These are phyloP conservation scores for Drosophila jambulina DNA, from an alignment of 1,140 invertebrate species.

Conservation along the genomic window DNA sequence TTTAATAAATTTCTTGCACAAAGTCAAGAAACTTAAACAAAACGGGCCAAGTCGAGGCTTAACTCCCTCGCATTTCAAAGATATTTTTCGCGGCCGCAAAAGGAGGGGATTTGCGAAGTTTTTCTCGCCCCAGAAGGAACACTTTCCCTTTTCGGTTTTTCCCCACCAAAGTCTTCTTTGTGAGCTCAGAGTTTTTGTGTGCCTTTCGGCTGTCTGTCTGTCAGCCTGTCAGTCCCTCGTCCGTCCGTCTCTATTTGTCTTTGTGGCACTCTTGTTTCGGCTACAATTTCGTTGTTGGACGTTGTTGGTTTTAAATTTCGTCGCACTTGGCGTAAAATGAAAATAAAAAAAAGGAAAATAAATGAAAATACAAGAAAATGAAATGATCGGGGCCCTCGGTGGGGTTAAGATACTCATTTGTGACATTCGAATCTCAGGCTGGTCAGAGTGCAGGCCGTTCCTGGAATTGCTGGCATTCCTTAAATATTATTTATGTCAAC, in stretches of 20 bases:
- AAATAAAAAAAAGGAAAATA: slow-evolving; percentile 2
- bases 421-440: slow-evolving; percentile 37
- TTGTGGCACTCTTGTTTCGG: slow-evolving; percentile 42
- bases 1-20: neutral
- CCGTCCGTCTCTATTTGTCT: slow-evolving; percentile 18
- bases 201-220: slow-evolving; percentile 21
- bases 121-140: neutral
- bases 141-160: slow-evolving; percentile 1
- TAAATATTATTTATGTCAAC: slow-evolving; percentile 30
- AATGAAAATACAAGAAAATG: slow-evolving; percentile 1
- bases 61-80: neutral
- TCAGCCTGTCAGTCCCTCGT: neutral
- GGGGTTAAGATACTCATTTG: slow-evolving; percentile 13
- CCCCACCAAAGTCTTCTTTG: slow-evolving; percentile 7
- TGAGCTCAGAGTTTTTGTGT: neutral
- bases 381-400: slow-evolving; percentile 1
- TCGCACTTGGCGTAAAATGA: slow-evolving; percentile 38
- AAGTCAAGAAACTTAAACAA: slow-evolving; percentile 2
- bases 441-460: slow-evolving; percentile 40
- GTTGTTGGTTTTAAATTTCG: slow-evolving; percentile 28
- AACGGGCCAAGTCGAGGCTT: neutral
- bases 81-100: slow-evolving; percentile 5
- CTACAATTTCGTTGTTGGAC: slow-evolving; percentile 40
- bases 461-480: slow-evolving; percentile 42
- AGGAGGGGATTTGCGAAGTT: neutral